Conservation (phyloP, 2,888 invertebrate genomes). For the Cosmia pyralina region DNA sequence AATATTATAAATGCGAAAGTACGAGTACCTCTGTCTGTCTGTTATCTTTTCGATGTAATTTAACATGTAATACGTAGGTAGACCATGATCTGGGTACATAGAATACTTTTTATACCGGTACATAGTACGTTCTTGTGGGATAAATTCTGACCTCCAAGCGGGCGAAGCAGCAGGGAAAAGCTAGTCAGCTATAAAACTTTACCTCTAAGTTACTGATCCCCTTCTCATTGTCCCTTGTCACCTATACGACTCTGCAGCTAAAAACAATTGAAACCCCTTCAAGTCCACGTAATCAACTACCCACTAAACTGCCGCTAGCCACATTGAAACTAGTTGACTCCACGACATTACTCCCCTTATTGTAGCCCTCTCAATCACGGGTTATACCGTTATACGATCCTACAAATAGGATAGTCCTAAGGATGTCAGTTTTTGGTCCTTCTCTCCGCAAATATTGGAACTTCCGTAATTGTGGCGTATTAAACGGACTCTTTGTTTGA, state of each 20-base stretch:
- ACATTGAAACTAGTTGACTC: constrained; percentile 40
- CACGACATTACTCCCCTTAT: constrained; percentile 49
- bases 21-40: too few relatives aligned
- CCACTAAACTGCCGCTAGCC: constrained; percentile 44
- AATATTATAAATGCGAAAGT: too few relatives aligned
- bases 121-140: too few relatives aligned
- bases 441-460: constrained; percentile 20
- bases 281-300: constrained; percentile 26
- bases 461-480: constrained; percentile 32
- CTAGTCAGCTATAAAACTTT: not conserved
- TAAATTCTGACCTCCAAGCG: too few relatives aligned
- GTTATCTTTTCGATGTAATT: too few relatives aligned
- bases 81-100: too few relatives aligned
- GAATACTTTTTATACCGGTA: too few relatives aligned
- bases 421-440: constrained; percentile 31
- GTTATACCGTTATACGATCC: constrained; percentile 22
- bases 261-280: constrained; percentile 25
- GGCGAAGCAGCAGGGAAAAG: too few relatives aligned
- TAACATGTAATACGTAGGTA: too few relatives aligned
- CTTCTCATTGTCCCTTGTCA: not conserved
- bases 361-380: constrained; percentile 48
- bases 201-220: not conserved
- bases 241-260: not conserved
- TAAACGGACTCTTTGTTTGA: constrained; percentile 39
- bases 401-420: constrained; percentile 36